Conservation (phyloP, 2,113 vertebrate genomes). For the Noctilio leporinus region DNA sequence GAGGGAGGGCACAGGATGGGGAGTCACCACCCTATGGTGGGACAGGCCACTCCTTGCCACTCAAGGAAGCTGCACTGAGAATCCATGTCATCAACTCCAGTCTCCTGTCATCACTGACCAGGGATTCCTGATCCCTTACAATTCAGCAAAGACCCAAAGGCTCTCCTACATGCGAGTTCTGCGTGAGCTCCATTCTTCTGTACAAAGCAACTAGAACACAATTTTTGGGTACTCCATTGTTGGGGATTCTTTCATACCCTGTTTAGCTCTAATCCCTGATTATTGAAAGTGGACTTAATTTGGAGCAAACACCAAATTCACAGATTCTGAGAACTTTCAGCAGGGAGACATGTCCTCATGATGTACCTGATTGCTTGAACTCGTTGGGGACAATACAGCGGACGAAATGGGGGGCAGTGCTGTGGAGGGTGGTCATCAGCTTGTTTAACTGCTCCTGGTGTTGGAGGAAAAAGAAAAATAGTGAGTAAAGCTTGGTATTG, state of each 20-base stretch:
- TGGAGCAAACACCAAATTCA: background rate
- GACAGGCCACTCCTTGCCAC: background rate
- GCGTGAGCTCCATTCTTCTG: background rate
- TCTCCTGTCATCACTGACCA: background rate
- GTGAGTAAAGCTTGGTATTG: background rate
- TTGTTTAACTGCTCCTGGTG: slow-evolving; percentile 70
- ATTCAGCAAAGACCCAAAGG: background rate
- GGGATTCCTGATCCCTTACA: background rate
- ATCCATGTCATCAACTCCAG: background rate
- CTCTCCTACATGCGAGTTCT: background rate
- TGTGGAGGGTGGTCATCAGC: slow-evolving; percentile 49
- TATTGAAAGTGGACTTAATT: background rate
- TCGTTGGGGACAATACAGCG: slow-evolving; percentile 57
- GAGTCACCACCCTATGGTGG: background rate
- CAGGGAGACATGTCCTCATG: background rate
- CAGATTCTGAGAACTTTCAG: background rate
- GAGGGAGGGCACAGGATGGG: background rate
- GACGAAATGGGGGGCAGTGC: slow-evolving; percentile 60
- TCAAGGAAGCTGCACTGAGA: background rate
- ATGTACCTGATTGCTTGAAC: slow-evolving; percentile 52
- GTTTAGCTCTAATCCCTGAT: background rate
- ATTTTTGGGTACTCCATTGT: background rate
- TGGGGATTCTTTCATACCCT: background rate
- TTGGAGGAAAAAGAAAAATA: background rate
- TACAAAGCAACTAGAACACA: background rate